These are phyloP conservation scores for Balaenoptera acutorostrata DNA, from an alignment of 2,113 vertebrate species.

Conservation along the genomic window DNA sequence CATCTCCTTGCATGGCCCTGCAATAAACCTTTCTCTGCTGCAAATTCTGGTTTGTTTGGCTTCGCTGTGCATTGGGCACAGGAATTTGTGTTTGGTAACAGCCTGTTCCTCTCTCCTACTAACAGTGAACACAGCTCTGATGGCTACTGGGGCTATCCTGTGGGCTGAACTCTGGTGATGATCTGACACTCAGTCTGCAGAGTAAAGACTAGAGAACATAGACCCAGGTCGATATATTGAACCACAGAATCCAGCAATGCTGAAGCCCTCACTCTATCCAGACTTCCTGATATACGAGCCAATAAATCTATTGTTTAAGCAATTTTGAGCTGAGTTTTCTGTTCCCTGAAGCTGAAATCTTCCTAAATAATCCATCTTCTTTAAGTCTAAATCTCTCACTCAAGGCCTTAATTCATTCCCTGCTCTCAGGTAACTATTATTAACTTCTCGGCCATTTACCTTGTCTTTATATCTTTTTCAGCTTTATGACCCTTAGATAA, in stretches of 20 bases:
- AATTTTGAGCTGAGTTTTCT: conserved; percentile 25
- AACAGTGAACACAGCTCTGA: neutral
- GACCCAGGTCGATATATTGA: fast-evolving
- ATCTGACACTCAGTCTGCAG: neutral
- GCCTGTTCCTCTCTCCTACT: neutral
- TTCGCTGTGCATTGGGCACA: neutral
- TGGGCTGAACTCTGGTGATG: too few species aligned
- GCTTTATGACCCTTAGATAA: neutral
- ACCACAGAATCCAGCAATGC: neutral
- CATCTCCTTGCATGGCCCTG: neutral
- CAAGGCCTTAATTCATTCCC: neutral
- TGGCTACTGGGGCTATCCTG: fast-evolving
- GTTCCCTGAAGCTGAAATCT: neutral
- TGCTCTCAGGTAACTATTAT: neutral
- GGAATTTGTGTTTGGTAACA: neutral
- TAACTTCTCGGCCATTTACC: neutral
- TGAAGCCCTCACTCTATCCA: neutral
- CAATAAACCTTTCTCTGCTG: neutral
- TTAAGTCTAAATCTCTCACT: conserved; percentile 6
- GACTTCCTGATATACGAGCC: neutral
- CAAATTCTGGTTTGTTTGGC: neutral
- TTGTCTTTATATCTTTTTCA: neutral
- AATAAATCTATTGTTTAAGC: neutral
- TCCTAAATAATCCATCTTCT: conserved; percentile 26
- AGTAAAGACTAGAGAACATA: neutral